These are phyloP conservation scores for Ophthalmolycus amberensis DNA, from an alignment of 2,113 vertebrate genomes.

Conservation along the genomic window DNA sequence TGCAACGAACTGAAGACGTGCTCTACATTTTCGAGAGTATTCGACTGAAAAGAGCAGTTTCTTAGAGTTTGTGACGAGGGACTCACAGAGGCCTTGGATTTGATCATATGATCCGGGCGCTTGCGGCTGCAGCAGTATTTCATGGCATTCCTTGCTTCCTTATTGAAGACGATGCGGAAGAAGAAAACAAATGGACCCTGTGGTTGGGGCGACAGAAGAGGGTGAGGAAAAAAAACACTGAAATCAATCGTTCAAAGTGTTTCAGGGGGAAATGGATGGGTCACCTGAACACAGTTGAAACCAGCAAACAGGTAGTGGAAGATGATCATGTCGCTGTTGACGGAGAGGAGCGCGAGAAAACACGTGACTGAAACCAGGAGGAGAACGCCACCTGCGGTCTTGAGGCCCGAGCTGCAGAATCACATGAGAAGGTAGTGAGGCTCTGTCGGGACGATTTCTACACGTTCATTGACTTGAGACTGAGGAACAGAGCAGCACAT, in stretches of 20 bases:
- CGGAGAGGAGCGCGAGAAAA: constrained; percentile 90
- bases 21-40: constrained; percentile 2
- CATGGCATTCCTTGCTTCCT: constrained; percentile 90
- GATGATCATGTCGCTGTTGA: constrained; percentile 93
- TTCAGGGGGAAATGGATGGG: not conserved
- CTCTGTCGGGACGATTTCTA: not conserved
- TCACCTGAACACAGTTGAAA: constrained; percentile 92
- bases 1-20: not conserved
- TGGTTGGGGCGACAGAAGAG: not conserved
- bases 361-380: constrained; percentile 89
- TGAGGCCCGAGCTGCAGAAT: constrained; percentile 85
- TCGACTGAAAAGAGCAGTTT: not conserved
- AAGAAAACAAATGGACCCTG: constrained; percentile 95
- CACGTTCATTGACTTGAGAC: not conserved
- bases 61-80: not conserved
- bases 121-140: constrained; percentile 88
- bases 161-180: constrained; percentile 90
- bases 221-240: not conserved
- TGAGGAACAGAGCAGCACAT: constrained; percentile 11
- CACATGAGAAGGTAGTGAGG: constrained; percentile 15
- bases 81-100: constrained; percentile 91
- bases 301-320: constrained; percentile 95
- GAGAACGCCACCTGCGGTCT: constrained; percentile 86
- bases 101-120: constrained; percentile 86
- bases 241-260: not conserved